Percentiles rank a stretch among this genome's conserved stretches.
These are phyloP conservation scores for Agrilus mali DNA, from an alignment of 2,888 invertebrate species.

Conservation along the genomic window DNA sequence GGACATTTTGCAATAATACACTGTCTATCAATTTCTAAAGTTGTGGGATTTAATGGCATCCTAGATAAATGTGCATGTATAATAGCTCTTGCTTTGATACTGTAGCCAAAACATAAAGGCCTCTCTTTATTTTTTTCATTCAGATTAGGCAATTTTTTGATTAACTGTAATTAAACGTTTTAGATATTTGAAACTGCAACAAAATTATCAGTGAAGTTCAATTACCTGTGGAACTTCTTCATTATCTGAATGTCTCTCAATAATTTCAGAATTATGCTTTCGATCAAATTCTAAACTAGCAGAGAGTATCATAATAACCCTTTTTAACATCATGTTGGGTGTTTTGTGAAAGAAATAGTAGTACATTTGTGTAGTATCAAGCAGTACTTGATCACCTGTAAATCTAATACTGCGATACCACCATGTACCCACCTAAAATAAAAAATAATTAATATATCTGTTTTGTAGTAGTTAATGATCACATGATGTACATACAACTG, in stretches of 20 bases:
- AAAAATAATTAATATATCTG: neutral
- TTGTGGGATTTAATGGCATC: conserved; percentile 60
- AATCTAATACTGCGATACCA: conserved; percentile 98
- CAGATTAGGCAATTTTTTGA: conserved; percentile 81
- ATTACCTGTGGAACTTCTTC: conserved; percentile 83
- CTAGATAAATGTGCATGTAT: conserved; percentile 93
- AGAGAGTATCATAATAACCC: conserved; percentile 92
- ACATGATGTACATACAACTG: conserved; percentile 46
- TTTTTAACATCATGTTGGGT: conserved; percentile 86
- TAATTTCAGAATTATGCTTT: conserved; percentile 86
- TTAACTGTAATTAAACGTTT: conserved; percentile 47
- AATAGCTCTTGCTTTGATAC: conserved; percentile 83
- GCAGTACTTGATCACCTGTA: conserved; percentile 90
- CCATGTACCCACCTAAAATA: conserved; percentile 76
- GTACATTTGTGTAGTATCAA: conserved; percentile 95
- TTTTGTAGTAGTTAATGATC: neutral
- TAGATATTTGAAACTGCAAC: neutral
- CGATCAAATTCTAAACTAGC: conserved; percentile 95
- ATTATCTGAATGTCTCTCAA: conserved; percentile 85
- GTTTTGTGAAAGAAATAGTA: conserved; percentile 94
- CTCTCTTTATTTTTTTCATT: conserved; percentile 94
- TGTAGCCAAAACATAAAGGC: conserved; percentile 85
- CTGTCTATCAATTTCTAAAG: conserved; percentile 73
- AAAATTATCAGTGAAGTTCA: conserved; percentile 8
- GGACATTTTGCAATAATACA: conserved; percentile 83